Evolutionary conservation across 2,113 vertebrate species (phyloP).

Genomic region (Lepisosteus osseus): DNA sequence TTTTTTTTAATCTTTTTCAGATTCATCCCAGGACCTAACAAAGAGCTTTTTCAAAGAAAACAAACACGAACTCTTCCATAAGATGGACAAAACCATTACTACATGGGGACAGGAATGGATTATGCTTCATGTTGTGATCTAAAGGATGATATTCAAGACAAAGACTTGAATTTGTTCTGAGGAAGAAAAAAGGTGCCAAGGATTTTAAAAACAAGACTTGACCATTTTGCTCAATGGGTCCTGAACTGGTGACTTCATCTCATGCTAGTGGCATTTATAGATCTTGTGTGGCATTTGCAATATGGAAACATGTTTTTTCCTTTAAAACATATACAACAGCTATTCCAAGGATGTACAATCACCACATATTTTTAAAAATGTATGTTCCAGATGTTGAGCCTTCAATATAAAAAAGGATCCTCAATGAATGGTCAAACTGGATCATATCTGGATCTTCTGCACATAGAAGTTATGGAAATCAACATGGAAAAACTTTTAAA

Average conservation of each 20-base stretch:
- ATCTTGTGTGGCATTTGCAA: conserved; percentile 33
- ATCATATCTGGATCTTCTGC: conserved; percentile 20
- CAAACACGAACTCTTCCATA: conserved; percentile 59
- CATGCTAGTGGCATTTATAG: conserved; percentile 43
- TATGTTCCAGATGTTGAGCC: conserved; percentile 27
- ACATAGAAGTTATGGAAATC: conserved; percentile 31
- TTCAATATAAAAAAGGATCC: conserved; percentile 11
- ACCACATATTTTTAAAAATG: conserved; percentile 39
- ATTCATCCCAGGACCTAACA: conserved; percentile 97
- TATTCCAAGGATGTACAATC: conserved; percentile 54
- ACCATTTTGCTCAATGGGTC: conserved; percentile 65
- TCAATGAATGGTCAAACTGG: conserved; percentile 32
- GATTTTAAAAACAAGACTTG: conserved; percentile 60
- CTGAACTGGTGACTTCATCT: conserved; percentile 49
- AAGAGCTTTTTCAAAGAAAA: conserved; percentile 51
- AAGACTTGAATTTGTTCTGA: conserved; percentile 50
- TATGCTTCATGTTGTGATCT: conserved; percentile 72
- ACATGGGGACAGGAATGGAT: conserved; percentile 82
- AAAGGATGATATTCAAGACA: conserved; percentile 57
- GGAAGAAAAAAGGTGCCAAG: conserved; percentile 48
- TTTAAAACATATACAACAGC: conserved; percentile 39
- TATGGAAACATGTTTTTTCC: conserved; percentile 3
- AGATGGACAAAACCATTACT: conserved; percentile 74
- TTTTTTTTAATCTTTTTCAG: conserved; percentile 69
- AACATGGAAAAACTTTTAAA: conserved; percentile 1